phyloP scores from a whole-genome alignment of 2,888 invertebrate species.

The Icerya purchasi region DNA sequence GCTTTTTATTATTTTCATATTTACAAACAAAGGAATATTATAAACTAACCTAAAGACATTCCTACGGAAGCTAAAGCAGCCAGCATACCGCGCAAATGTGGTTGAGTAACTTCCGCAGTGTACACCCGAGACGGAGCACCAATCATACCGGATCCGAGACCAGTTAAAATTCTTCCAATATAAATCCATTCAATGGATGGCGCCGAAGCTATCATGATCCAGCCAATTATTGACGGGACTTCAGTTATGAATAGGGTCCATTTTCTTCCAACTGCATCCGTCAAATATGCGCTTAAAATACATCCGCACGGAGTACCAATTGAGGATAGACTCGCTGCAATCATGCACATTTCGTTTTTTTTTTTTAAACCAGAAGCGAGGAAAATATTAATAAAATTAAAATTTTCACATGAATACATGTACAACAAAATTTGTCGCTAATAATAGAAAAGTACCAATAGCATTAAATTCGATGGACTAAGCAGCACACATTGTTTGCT shows the following conservation, averaged over 20 bases:
- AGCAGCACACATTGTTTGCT: no score
- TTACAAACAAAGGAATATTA: no score
- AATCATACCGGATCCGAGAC: conserved; percentile 49
- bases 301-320: conserved; percentile 48
- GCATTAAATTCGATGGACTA: no score
- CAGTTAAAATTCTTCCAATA: conserved; percentile 36
- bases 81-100: conserved; percentile 50
- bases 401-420: no score
- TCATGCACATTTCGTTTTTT: no score
- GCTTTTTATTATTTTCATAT: no score
- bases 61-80: conserved; percentile 48
- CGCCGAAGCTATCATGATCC: conserved; percentile 38
- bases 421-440: background rate
- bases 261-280: conserved; percentile 44
- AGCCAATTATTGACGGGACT: conserved; percentile 43
- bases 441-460: no score
- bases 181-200: conserved; percentile 38
- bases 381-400: no score
- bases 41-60: conserved; percentile 38
- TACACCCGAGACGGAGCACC: conserved; percentile 47
- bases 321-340: conserved; percentile 39
- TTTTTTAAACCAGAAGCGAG: no score
- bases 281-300: conserved; percentile 43
- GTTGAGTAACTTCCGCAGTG: conserved; percentile 47
- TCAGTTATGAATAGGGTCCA: conserved; percentile 40